Percentiles rank a stretch among this genome's conserved stretches.
These are phyloP conservation scores for Boloria euphrosyne DNA, from an alignment of 2,888 invertebrate species.

Conservation along the genomic window DNA sequence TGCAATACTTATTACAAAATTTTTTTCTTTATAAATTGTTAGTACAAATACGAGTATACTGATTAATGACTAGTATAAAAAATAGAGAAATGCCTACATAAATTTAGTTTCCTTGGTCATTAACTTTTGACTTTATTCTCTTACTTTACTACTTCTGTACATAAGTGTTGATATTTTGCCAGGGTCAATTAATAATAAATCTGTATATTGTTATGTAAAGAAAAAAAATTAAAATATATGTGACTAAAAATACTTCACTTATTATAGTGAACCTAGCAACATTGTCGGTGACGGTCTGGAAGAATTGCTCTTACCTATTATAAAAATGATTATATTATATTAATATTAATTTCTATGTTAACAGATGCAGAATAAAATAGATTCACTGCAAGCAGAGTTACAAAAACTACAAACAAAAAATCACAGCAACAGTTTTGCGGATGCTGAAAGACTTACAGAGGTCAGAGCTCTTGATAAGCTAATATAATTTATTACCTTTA, in stretches of 20 bases:
- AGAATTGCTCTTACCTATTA: not conserved
- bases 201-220: too few relatives aligned
- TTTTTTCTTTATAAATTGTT: too few relatives aligned
- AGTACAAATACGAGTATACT: too few relatives aligned
- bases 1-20: too few relatives aligned
- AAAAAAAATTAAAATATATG: too few relatives aligned
- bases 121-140: too few relatives aligned
- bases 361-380: conserved; percentile 74
- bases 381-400: conserved; percentile 71
- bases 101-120: too few relatives aligned
- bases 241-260: not conserved
- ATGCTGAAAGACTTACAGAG: conserved; percentile 67
- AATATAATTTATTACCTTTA: not conserved
- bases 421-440: conserved; percentile 67
- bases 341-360: conserved; percentile 1
- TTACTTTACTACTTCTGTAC: too few relatives aligned
- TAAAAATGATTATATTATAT: not conserved
- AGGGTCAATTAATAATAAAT: too few relatives aligned
- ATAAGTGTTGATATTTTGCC: too few relatives aligned
- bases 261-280: not conserved
- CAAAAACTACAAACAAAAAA: conserved; percentile 59
- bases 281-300: not conserved
- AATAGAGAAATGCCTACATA: too few relatives aligned
- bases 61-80: too few relatives aligned
- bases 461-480: conserved; percentile 44